Evolutionary conservation across 2,113 vertebrate genomes (phyloP), one percentile per base, ranked within the genome.

Genomic region (Hippocampus mohnikei): DNA sequence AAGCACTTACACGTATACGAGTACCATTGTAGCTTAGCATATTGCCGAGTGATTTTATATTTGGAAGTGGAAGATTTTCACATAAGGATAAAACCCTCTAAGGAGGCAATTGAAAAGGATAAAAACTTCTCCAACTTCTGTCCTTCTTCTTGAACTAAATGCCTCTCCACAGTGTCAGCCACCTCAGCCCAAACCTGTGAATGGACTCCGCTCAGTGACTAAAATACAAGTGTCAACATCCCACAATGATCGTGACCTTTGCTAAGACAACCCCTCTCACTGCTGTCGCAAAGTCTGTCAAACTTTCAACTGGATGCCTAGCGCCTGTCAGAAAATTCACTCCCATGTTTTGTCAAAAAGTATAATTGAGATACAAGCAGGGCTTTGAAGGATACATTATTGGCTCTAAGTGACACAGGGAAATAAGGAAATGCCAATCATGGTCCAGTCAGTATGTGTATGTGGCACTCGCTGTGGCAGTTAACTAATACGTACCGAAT

Each of bases 141-240:
- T 81, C 86, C 84, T 91, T 91, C 85, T 81, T 67, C 89, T 91
- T 91, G 86, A 91, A 84, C 83, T 91, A 89, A 91, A 87, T 76
- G 80, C 87, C 84, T 92, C 83, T 92, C 88, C 84, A 58, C 90
- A 91, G 91, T 90, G 79, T 85, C 79, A 77, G 85, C 82, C 80
- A 87, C 80, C 79, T 85, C 81, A 74, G 76, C 81, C 78, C 84
- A 79, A 75, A 80, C 77, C 84, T 10, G 77, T 84, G 80, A 90
- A 85, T 81, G 84, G 85, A 90, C 72, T 81, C 79, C 78, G 76
- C 56, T 86, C 76, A 78, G 67, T 84, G 82, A 77, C 78, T 72
- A 70, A 77, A 71, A 70, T 20, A 72, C 2, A 72, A 69, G 52
- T 23, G 33, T 23, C 58, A 58, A 27, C 27, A 67, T 21, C 33